Evolutionary conservation across 2,888 invertebrate species (phyloP).

Genomic region (Altica lythri): DNA sequence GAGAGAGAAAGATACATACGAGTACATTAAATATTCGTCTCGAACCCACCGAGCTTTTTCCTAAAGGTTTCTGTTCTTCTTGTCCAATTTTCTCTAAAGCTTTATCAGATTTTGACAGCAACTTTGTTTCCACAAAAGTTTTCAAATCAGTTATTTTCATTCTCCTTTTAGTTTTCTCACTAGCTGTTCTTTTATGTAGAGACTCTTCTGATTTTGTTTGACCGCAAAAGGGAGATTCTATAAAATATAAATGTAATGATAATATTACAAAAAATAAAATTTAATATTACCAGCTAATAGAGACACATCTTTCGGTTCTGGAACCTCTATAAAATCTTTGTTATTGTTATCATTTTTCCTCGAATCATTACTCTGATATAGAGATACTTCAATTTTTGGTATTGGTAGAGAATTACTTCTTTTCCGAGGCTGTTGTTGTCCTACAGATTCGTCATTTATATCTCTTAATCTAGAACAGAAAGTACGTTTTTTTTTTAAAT

Average conservation of each 20-base stretch:
- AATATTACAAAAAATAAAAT: too few relatives aligned
- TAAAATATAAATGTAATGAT: constrained; percentile 35
- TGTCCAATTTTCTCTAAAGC: constrained; percentile 87
- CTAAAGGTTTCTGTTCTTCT: constrained; percentile 65
- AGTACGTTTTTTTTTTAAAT: too few relatives aligned
- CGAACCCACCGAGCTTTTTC: constrained; percentile 70
- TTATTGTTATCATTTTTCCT: constrained; percentile 65
- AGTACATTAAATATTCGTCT: constrained; percentile 49
- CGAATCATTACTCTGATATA: constrained; percentile 77
- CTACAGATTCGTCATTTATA: constrained; percentile 81
- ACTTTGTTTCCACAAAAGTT: constrained; percentile 89
- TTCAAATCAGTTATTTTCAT: constrained; percentile 89
- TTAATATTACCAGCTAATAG: constrained; percentile 68
- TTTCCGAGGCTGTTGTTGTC: constrained; percentile 78
- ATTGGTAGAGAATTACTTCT: constrained; percentile 93
- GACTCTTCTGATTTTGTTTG: constrained; percentile 57
- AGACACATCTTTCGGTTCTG: constrained; percentile 72
- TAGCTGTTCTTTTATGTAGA: constrained; percentile 67
- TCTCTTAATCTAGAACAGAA: constrained; percentile 71
- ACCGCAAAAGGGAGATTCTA: constrained; percentile 58
- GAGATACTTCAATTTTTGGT: constrained; percentile 88
- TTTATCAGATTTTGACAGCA: constrained; percentile 89
- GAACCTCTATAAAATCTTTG: constrained; percentile 79
- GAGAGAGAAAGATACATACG: constrained; percentile 49
- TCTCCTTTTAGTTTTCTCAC: constrained; percentile 71